phyloP scores from a whole-genome alignment of 2,888 invertebrate genomes.

The Agrochola lota region DNA sequence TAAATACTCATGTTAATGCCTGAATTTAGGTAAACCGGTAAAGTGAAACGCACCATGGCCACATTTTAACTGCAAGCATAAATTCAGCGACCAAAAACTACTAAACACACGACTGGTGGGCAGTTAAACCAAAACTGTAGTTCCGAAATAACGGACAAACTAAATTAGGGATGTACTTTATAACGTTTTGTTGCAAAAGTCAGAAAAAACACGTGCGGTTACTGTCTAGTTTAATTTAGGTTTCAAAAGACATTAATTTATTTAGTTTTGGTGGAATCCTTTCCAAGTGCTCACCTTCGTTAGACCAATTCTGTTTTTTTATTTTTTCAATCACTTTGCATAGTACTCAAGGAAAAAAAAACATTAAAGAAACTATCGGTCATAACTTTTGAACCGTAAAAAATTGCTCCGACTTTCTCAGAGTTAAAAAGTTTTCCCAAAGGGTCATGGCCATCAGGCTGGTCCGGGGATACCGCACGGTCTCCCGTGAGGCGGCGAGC shows the following conservation, averaged over 20 bases:
- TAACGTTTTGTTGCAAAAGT: slow-evolving; percentile 22
- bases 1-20: slow-evolving; percentile 25
- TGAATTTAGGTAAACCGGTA: slow-evolving; percentile 38
- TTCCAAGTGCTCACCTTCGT: too few species aligned
- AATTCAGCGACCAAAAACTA: slow-evolving; percentile 47
- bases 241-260: neutral
- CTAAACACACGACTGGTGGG: slow-evolving; percentile 34
- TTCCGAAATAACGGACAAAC: slow-evolving; percentile 47
- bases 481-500: too few species aligned
- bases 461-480: too few species aligned
- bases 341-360: too few species aligned
- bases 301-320: too few species aligned
- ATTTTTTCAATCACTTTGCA: too few species aligned
- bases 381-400: too few species aligned
- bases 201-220: neutral
- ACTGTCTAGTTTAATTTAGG: neutral
- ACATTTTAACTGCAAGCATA: slow-evolving; percentile 42
- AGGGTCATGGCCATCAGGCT: too few species aligned
- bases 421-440: too few species aligned
- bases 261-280: neutral
- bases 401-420: too few species aligned
- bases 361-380: too few species aligned
- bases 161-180: slow-evolving; percentile 31
- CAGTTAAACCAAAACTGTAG: slow-evolving; percentile 45
- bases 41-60: slow-evolving; percentile 35